phyloP scores from a whole-genome alignment of 1,140 invertebrate genomes.

The Gonatopus flavifemur region DNA sequence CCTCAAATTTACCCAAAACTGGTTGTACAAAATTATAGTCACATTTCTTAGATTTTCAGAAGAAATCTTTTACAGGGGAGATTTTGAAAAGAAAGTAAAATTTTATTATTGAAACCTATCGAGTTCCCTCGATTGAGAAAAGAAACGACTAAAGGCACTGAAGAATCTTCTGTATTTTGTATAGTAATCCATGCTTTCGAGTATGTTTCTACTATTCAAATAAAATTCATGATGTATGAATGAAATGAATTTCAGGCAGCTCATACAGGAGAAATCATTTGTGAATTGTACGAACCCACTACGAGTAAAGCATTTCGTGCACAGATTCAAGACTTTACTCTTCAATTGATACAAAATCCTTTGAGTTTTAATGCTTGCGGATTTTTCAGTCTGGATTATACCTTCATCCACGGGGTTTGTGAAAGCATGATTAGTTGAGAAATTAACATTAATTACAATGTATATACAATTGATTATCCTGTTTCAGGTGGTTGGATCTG shows the following conservation, averaged over 20 bases:
- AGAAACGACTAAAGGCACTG: too few species aligned
- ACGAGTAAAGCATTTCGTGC: conserved; percentile 22
- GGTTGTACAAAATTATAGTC: too few species aligned
- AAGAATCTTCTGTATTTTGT: too few species aligned
- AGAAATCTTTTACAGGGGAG: too few species aligned
- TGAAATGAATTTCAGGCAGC: conserved; percentile 28
- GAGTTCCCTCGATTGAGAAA: too few species aligned
- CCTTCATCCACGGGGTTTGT: conserved; percentile 32
- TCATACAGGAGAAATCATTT: conserved; percentile 30
- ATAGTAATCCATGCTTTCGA: too few species aligned
- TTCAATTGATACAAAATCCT: conserved; percentile 36
- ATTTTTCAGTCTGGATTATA: conserved; percentile 34
- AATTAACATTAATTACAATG: neutral
- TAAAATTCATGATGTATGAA: too few species aligned
- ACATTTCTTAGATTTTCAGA: too few species aligned
- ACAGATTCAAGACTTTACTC: conserved; percentile 34
- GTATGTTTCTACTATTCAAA: too few species aligned
- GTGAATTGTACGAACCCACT: conserved; percentile 30
- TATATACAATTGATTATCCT: neutral
- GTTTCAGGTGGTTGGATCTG: conserved; percentile 64
- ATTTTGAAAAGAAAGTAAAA: too few species aligned
- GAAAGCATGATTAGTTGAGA: neutral
- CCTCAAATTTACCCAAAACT: too few species aligned
- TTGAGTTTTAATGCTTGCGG: conserved; percentile 37
- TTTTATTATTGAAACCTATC: too few species aligned